Evolutionary conservation across 2,113 vertebrate species (phyloP).

Genomic region (Terrapene triunguis): DNA sequence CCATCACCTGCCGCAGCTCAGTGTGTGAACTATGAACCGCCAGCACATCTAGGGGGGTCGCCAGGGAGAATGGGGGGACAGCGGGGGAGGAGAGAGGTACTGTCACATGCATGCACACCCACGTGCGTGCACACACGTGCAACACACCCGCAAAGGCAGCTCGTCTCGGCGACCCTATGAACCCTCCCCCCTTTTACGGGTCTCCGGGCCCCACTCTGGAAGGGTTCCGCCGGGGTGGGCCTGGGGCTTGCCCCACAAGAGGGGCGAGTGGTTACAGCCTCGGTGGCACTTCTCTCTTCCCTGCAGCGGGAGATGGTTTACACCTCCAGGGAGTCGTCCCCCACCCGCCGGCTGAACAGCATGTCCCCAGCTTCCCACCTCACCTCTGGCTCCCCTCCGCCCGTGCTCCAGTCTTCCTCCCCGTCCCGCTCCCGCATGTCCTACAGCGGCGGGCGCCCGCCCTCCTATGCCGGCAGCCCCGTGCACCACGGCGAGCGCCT

Average conservation of each 20-base stretch:
- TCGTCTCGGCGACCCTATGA: not conserved
- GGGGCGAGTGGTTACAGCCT: rapidly evolving
- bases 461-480: conserved; percentile 90
- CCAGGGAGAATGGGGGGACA: not conserved
- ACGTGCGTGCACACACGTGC: not conserved
- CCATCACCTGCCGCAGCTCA: not conserved
- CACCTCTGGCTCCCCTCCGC: conserved; percentile 78
- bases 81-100: not conserved
- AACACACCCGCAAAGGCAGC: not conserved
- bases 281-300: not conserved
- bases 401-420: conserved; percentile 85
- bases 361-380: conserved; percentile 83
- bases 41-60: too few relatives aligned
- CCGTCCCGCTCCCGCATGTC: conserved; percentile 95
- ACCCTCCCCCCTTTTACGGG: not conserved
- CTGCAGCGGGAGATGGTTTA: conserved; percentile 96
- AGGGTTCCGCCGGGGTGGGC: not conserved
- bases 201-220: rapidly evolving
- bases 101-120: not conserved
- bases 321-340: conserved; percentile 94
- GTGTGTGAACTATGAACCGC: not conserved
- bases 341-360: conserved; percentile 94
- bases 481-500: conserved; percentile 86
- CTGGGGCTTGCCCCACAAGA: not conserved
- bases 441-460: conserved; percentile 91